Conservation (phyloP, 2,888 invertebrate genomes). For the Drosophila atripex region DNA sequence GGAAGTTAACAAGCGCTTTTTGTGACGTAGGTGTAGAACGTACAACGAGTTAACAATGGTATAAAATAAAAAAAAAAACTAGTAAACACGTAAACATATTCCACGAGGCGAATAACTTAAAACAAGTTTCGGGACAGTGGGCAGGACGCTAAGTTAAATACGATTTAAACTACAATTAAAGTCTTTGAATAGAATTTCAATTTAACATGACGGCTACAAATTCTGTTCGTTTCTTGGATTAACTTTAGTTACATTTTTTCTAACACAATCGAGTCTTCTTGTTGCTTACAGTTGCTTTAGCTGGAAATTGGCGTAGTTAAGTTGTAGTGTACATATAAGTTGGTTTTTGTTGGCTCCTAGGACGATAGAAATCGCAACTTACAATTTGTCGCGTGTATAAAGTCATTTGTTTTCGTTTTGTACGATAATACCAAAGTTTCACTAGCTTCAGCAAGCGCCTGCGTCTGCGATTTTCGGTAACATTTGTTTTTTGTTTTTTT, state of each 20-base stretch:
- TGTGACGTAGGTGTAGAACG: conserved; percentile 58
- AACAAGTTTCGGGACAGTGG: conserved; percentile 46
- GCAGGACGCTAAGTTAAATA: conserved; percentile 55
- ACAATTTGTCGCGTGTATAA: conserved; percentile 56
- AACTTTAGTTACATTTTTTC: conserved; percentile 23
- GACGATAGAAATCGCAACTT: conserved; percentile 48
- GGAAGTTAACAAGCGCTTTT: conserved; percentile 50
- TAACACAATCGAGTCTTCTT: conserved; percentile 73
- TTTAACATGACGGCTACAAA: conserved; percentile 37
- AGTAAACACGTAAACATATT: conserved; percentile 18
- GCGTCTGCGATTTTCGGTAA: conserved; percentile 37
- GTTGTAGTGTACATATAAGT: conserved; percentile 21
- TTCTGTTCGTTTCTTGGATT: conserved; percentile 24
- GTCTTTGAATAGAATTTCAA: conserved; percentile 68
- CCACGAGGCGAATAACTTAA: conserved; percentile 50
- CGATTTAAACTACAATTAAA: conserved; percentile 62
- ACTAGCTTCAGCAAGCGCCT: conserved; percentile 55
- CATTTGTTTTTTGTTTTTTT: conserved; percentile 7
- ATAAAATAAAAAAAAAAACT: conserved; percentile 44
- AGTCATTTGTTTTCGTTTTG: conserved; percentile 64
- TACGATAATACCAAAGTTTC: conserved; percentile 63
- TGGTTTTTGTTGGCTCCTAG: conserved; percentile 28
- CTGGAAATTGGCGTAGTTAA: conserved; percentile 57
- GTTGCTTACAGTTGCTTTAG: conserved; percentile 60
- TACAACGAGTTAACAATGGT: conserved; percentile 76